A percentile compares a stretch with the other conserved stretches of the same genome.
phyloP scores from a whole-genome alignment of 2,797 vertebrate genomes.

The Bufotes viridis region DNA sequence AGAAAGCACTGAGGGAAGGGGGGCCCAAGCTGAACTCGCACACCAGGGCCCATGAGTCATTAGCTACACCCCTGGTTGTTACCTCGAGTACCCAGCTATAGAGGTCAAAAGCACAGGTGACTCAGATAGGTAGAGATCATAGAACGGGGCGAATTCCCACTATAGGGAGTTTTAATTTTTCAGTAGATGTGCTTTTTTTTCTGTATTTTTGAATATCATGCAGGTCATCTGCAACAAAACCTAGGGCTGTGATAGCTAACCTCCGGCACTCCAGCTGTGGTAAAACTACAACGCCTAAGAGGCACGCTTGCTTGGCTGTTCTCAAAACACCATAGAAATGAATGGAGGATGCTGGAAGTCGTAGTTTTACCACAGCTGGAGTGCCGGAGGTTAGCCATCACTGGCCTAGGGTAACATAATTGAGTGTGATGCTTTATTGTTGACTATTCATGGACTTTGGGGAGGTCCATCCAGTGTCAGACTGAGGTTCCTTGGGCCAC shows the following conservation, averaged over 20 bases:
- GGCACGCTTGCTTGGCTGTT: no score
- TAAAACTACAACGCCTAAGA: no score
- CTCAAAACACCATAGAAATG: no score
- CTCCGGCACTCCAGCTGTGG: no score
- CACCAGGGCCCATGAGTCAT: no score
- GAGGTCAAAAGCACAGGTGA: background rate
- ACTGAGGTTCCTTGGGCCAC: background rate
- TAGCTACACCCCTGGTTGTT: no score
- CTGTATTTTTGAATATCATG: background rate
- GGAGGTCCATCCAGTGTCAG: background rate
- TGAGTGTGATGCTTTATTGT: background rate
- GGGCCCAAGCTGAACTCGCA: no score
- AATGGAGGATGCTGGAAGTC: no score
- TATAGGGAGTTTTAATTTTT: background rate
- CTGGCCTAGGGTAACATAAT: background rate
- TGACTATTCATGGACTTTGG: background rate
- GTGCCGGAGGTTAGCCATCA: no score
- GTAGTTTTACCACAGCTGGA: no score
- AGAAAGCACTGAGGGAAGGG: no score
- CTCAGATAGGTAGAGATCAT: background rate
- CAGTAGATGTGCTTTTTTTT: background rate
- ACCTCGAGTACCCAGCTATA: background rate
- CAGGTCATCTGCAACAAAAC: background rate
- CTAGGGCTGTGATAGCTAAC: no score
- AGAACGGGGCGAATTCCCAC: background rate